These are phyloP conservation scores for Limnothrissa miodon DNA, from an alignment of 2,113 vertebrate genomes.

Conservation along the genomic window DNA sequence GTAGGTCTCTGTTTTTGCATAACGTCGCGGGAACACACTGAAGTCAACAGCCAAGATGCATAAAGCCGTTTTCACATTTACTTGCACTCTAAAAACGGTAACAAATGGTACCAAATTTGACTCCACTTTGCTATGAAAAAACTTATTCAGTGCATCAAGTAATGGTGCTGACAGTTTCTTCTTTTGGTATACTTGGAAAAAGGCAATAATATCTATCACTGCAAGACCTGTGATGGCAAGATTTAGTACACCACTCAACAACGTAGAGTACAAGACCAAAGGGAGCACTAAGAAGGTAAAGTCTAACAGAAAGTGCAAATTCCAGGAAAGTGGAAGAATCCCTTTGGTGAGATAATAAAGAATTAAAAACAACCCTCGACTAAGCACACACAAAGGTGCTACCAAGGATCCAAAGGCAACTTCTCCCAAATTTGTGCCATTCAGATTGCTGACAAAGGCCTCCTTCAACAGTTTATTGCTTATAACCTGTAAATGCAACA, in stretches of 20 bases:
- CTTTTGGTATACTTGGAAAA: conserved; percentile 65
- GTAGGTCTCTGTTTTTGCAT: conserved; percentile 90
- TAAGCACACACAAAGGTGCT: conserved; percentile 77
- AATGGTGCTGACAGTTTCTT: conserved; percentile 45
- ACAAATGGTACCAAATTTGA: conserved; percentile 77
- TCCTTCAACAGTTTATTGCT: conserved; percentile 81
- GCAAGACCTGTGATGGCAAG: conserved; percentile 58
- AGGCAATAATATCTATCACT: conserved; percentile 52
- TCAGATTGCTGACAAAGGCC: conserved; percentile 88
- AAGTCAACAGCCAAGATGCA: conserved; percentile 95
- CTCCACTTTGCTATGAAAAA: conserved; percentile 70
- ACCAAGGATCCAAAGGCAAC: conserved; percentile 76
- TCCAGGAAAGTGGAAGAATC: conserved; percentile 59
- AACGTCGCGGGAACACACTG: conserved; percentile 83
- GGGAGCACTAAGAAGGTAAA: conserved; percentile 79
- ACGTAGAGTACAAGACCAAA: conserved; percentile 77
- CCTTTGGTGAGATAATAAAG: conserved; percentile 62
- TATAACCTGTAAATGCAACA: conserved; percentile 73
- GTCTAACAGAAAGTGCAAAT: conserved; percentile 76
- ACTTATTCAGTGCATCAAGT: conserved; percentile 60
- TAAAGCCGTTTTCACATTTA: conserved; percentile 84
- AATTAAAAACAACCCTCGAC: conserved; percentile 80
- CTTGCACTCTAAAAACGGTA: conserved; percentile 80
- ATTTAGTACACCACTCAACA: conserved; percentile 72
- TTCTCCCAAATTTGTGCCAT: conserved; percentile 85